Evolutionary conservation across 2,797 vertebrate genomes (phyloP).

Genomic region (Channa striata): DNA sequence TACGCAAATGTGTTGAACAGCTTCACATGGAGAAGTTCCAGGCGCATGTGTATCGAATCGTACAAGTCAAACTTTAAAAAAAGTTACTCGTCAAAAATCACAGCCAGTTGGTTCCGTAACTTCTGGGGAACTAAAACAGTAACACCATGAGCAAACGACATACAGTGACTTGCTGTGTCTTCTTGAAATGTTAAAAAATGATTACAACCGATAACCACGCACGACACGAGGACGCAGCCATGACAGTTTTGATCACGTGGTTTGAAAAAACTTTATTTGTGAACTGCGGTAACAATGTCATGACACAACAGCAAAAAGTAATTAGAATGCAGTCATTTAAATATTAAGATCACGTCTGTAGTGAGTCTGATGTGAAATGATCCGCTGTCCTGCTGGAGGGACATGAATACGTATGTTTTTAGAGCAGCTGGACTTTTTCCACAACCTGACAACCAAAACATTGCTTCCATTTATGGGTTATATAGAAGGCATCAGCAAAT

Average conservation of each 20-base stretch:
- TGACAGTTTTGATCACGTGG: constrained; percentile 73
- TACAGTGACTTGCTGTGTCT: constrained; percentile 10
- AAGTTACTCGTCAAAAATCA: not conserved
- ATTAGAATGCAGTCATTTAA: too few relatives aligned
- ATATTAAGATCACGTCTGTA: not conserved
- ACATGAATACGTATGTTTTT: not conserved
- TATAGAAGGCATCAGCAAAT: too few relatives aligned
- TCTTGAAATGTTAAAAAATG: not conserved
- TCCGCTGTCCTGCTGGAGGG: not conserved
- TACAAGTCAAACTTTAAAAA: rapidly evolving
- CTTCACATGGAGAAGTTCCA: not conserved
- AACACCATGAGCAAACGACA: not conserved
- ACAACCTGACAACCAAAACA: not conserved
- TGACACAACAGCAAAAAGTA: not conserved
- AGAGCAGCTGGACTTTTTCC: not conserved
- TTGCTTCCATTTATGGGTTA: too few relatives aligned
- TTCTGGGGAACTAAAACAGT: not conserved
- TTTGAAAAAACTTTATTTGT: constrained; percentile 74
- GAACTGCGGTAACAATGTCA: not conserved
- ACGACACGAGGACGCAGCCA: constrained; percentile 80
- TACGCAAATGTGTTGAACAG: not conserved
- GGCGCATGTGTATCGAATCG: not conserved
- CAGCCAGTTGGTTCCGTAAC: rapidly evolving
- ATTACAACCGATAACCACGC: constrained; percentile 29
- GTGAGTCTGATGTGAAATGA: not conserved